Evolutionary conservation across 2,797 vertebrate genomes (phyloP), one percentile per base, ranked within the genome.

Genomic region (Benthosema pterotum): DNA sequence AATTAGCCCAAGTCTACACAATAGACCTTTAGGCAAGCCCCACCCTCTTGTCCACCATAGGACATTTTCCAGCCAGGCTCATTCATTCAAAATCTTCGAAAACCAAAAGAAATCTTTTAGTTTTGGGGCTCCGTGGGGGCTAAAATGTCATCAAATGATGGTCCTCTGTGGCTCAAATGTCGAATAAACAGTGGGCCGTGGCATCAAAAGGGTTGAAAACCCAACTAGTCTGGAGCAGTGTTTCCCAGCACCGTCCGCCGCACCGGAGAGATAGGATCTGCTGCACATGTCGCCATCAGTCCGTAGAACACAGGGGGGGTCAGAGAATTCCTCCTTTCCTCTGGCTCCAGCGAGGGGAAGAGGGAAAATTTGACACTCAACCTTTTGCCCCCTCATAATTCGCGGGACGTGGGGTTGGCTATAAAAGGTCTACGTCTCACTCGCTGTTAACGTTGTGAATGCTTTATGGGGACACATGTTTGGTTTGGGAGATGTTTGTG

Each of bases 271-370:
- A 38, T 38, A 59, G 57, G 59, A 65, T 50, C 28, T 28, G 9
- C 14, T 51, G 55, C 47, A 67, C 65, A 60, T 75, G 73, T 66
- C 25, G 46, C 57, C 42, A 56, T 75, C 65, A 51, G 56, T 83
- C 53, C 71, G 43, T 32, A 32, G 51, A 60, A 57, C 49, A 48
- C 16, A 56, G 57, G 52, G 22, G 59, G 42, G 1, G 15, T n/a
- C n/a, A n/a, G 13, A 9, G 19, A 16, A 49, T 60, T 60, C 45
- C 13, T 1, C 58, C 60, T n/a, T n/a, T n/a, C n/a, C 11, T 13
- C 0, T 52, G 50, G 45, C 38, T 53, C 42, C n/a, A 19, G n/a
- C 12, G 13, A 52, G 3, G 19, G 19, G 15, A 32, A 57, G 67
- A 49, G 22, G 19, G 17, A 50, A 47, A 18, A 32, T 59, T 19